Base-by-base conservation (phyloP, 2,113 vertebrate genomes). In the Pica pica region DNA sequence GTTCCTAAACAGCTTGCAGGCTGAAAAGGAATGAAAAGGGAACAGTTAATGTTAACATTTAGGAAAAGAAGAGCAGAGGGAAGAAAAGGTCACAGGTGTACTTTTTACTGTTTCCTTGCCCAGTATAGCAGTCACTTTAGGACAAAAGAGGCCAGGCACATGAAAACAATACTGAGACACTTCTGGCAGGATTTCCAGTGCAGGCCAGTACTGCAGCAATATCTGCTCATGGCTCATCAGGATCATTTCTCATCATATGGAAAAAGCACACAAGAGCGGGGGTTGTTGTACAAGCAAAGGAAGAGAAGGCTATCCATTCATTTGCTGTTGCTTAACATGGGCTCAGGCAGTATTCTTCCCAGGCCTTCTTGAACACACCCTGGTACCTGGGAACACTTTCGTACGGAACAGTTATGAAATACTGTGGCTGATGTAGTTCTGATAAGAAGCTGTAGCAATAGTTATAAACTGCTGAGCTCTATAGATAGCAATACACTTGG, bases 181-280 rank as follows among this genome's bases (percentile, higher is more conserved):
- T 41, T 33, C 46, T 33, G 56, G 27, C 75, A 95, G 76, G 47
- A 35, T 39, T 74, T 77, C 11, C 37, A 76, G 49, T 7, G 27
- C 24, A 30, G 33, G 44, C 52, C 39, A 33, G 20, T 41, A 37
- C 37, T 24, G 39, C 64, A 73, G 28, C 42, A 41, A 1, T 4
- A 11, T 49, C 47, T 74, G 64, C 30, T 81, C 5, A 6, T 13
- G 64, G 26, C 35, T 61, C 15, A 4, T 46, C 28, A 33, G 28
- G 27, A 37, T 49, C 1, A 37, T 50, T n/a, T 44, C 44, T 42
- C 44, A 27, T 31, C 53, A 52, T 20, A 7, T 3, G 30, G 56
- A 52, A 79, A 70, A 60, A 4, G 17, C 44, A 52, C 30, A 37
- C 1, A 0, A 30, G 24, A 49, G 42, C 0, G 0, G 19, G 14